A percentile compares a stretch with the other conserved stretches of the same genome.
phyloP scores from a whole-genome alignment of 2,888 invertebrate species.

The Synanthedon tipuliformis region DNA sequence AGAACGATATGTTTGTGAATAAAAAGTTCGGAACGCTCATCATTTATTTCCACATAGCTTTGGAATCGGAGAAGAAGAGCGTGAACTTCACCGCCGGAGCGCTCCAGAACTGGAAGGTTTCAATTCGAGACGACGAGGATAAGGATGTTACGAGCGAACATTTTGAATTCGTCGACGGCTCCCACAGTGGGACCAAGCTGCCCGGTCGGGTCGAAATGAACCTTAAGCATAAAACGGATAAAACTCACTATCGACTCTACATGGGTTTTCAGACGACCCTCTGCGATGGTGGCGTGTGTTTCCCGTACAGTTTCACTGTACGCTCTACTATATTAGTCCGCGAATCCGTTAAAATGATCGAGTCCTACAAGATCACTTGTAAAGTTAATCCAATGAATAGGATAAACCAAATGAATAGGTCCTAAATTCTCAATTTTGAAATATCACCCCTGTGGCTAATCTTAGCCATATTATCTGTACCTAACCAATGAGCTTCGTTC shows the following conservation, averaged over 20 bases:
- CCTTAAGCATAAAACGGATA: constrained; percentile 48
- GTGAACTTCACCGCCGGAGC: constrained; percentile 69
- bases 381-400: constrained; percentile 57
- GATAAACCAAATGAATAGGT: no score
- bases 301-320: constrained; percentile 53
- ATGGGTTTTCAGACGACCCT: constrained; percentile 54
- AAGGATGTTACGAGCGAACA: constrained; percentile 50
- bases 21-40: constrained; percentile 53
- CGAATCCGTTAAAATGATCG: constrained; percentile 57
- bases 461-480: no score
- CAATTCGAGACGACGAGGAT: constrained; percentile 43
- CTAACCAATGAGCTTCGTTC: no score
- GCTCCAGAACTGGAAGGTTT: constrained; percentile 68
- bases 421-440: no score
- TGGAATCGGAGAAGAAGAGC: constrained; percentile 47
- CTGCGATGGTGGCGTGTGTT: constrained; percentile 46
- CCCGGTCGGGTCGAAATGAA: constrained; percentile 60
- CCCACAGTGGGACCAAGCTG: constrained; percentile 40
- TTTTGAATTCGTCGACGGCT: constrained; percentile 48
- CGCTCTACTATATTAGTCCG: constrained; percentile 53
- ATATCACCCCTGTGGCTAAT: no score
- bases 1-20: constrained; percentile 57
- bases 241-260: constrained; percentile 57
- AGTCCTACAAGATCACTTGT: constrained; percentile 61
- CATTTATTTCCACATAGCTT: constrained; percentile 55